A percentile compares a stretch with the other conserved stretches of the same genome.
These are phyloP conservation scores for Drosophila engyochracea DNA, from an alignment of 2,888 invertebrate genomes.

Conservation along the genomic window DNA sequence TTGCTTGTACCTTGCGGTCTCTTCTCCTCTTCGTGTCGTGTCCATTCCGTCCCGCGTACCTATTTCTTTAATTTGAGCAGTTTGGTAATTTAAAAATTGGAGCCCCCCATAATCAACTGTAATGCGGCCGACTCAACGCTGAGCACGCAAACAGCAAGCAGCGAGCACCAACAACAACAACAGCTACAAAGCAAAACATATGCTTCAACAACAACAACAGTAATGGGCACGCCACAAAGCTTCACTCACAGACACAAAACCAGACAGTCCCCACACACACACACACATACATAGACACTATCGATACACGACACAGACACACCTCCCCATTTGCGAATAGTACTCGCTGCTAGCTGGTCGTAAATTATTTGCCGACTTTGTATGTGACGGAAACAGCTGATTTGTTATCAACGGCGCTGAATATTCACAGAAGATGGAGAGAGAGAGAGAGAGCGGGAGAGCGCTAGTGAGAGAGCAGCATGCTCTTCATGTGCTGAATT, in stretches of 20 bases:
- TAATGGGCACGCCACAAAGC: constrained; percentile 57
- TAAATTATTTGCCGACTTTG: constrained; percentile 48
- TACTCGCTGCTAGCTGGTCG: constrained; percentile 39
- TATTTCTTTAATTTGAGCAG: constrained; percentile 74
- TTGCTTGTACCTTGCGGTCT: constrained; percentile 27
- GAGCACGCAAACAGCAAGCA: constrained; percentile 68
- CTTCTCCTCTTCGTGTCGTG: constrained; percentile 17
- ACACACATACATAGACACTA: constrained; percentile 37
- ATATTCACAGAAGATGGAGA: constrained; percentile 39
- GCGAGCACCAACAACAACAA: constrained; percentile 27
- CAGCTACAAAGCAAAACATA: constrained; percentile 69
- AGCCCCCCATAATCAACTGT: constrained; percentile 70
- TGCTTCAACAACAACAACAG: constrained; percentile 52
- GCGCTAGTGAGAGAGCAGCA: constrained; percentile 29
- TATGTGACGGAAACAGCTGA: constrained; percentile 69
- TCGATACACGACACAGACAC: constrained; percentile 66
- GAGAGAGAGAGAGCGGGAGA: constrained; percentile 21
- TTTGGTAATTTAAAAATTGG: constrained; percentile 78
- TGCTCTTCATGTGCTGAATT: constrained; percentile 56
- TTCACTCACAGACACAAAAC: constrained; percentile 51
- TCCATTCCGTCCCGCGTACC: constrained; percentile 36
- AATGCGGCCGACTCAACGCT: constrained; percentile 71
- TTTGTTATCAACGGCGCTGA: constrained; percentile 75
- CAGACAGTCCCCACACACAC: constrained; percentile 59
- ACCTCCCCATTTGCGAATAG: constrained; percentile 66